Evolutionary conservation across 2,888 invertebrate genomes (phyloP).

Genomic region (Yponomeuta sedellus): DNA sequence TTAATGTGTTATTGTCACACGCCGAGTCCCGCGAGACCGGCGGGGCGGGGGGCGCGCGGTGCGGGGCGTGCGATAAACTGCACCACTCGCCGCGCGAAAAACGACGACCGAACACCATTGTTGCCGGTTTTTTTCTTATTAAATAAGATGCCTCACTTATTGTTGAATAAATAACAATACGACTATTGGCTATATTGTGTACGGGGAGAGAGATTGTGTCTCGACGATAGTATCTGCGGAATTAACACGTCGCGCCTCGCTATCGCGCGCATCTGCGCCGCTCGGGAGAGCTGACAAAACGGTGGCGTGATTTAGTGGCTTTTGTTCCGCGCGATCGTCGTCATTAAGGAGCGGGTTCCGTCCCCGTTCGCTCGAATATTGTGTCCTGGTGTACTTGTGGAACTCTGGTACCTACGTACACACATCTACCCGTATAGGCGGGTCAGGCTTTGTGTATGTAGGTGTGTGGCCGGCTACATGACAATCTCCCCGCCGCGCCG

Average conservation of each 20-base stretch:
- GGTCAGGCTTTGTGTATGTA: too few relatives aligned
- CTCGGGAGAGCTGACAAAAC: slow-evolving; percentile 1
- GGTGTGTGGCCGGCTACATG: too few relatives aligned
- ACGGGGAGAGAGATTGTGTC: background rate
- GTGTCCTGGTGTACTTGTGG: too few relatives aligned
- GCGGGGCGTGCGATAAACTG: slow-evolving; percentile 10
- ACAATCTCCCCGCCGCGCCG: too few relatives aligned
- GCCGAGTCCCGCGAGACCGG: slow-evolving; percentile 19
- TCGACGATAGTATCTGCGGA: slow-evolving; percentile 7
- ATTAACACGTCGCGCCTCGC: slow-evolving; percentile 6
- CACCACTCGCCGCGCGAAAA: too few relatives aligned
- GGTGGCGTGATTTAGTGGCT: background rate
- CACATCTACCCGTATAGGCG: too few relatives aligned
- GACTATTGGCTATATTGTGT: background rate
- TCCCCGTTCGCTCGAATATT: too few relatives aligned
- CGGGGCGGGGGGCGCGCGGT: slow-evolving; percentile 15
- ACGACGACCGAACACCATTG: too few relatives aligned
- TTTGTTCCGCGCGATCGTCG: background rate
- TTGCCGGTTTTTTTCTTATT: too few relatives aligned
- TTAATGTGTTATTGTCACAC: slow-evolving; percentile 8
- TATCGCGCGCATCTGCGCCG: background rate
- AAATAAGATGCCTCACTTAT: too few relatives aligned
- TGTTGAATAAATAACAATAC: background rate
- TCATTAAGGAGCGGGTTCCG: too few relatives aligned
- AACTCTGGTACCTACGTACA: too few relatives aligned